A percentile compares a stretch with the other conserved stretches of the same genome.
Conservation (phyloP, 2,797 vertebrate species). For the Vespertilio murinus region DNA sequence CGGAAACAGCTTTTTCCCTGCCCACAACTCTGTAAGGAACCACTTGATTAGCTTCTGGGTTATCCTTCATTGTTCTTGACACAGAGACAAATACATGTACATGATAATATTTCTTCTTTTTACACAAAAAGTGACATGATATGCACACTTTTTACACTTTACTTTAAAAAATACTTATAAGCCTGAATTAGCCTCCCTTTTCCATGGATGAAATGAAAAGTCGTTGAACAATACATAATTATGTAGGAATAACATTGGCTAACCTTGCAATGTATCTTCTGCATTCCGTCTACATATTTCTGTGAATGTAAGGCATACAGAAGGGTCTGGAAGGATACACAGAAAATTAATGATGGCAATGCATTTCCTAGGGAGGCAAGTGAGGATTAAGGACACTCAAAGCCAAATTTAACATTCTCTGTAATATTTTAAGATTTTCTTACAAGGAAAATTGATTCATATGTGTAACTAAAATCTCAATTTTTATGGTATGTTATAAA, state of each 20-base stretch:
- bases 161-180: too few species aligned
- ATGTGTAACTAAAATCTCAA: background rate
- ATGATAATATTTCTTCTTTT: too few species aligned
- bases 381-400: background rate
- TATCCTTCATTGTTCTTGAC: background rate
- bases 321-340: background rate
- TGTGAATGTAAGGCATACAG: too few species aligned
- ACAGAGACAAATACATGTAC: background rate
- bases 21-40: too few species aligned
- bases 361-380: background rate
- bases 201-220: too few species aligned
- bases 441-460: background rate
- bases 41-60: background rate
- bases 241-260: too few species aligned
- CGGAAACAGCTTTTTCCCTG: background rate
- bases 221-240: too few species aligned
- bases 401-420: background rate
- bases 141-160: too few species aligned
- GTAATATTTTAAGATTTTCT: background rate
- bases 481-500: background rate
- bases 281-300: too few species aligned
- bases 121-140: too few species aligned
- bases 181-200: too few species aligned
- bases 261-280: too few species aligned
- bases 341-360: background rate